A percentile compares a stretch with the other conserved stretches of the same genome.
These are phyloP conservation scores for Frankliniella fusca DNA, from an alignment of 2,888 invertebrate species.

Conservation along the genomic window DNA sequence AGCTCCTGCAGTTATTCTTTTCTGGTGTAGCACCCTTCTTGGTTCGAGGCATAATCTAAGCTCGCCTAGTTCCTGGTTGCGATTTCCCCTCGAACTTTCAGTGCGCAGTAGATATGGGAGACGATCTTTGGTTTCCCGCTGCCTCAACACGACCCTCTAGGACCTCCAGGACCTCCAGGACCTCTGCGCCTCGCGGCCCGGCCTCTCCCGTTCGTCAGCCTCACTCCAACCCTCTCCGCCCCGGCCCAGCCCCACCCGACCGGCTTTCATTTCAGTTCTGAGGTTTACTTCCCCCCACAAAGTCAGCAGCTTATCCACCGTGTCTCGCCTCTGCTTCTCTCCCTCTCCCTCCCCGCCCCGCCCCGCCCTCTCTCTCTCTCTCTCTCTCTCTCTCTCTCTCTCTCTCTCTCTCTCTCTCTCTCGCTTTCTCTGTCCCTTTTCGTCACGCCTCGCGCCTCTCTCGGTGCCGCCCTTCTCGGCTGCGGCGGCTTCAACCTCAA, in stretches of 20 bases:
- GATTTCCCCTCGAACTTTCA: too few species aligned
- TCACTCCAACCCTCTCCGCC: background rate
- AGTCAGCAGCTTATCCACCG: slow-evolving; percentile 1
- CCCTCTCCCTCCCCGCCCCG: slow-evolving; percentile 9
- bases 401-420: too few species aligned
- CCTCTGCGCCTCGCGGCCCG: background rate
- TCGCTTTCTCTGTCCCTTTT: background rate
- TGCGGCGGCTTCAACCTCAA: background rate
- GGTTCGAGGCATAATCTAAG: too few species aligned
- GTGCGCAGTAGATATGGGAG: too few species aligned
- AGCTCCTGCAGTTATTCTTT: too few species aligned
- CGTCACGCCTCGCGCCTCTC: background rate
- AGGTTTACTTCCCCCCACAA: slow-evolving; percentile 8
- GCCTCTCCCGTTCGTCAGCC: background rate
- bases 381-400: slow-evolving; percentile 31
- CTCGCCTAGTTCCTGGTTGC: too few species aligned
- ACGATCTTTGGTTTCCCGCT: too few species aligned
- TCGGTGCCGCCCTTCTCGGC: background rate
- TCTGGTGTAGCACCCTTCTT: too few species aligned
- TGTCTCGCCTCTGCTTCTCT: background rate
- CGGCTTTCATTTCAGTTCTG: background rate
- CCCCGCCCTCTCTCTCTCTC: slow-evolving; percentile 24
- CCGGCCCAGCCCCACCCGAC: background rate
- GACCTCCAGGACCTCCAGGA: background rate
- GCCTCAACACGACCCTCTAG: too few species aligned